These are phyloP conservation scores for Desmodus rotundus DNA, from an alignment of 2,113 vertebrate species.

Conservation along the genomic window DNA sequence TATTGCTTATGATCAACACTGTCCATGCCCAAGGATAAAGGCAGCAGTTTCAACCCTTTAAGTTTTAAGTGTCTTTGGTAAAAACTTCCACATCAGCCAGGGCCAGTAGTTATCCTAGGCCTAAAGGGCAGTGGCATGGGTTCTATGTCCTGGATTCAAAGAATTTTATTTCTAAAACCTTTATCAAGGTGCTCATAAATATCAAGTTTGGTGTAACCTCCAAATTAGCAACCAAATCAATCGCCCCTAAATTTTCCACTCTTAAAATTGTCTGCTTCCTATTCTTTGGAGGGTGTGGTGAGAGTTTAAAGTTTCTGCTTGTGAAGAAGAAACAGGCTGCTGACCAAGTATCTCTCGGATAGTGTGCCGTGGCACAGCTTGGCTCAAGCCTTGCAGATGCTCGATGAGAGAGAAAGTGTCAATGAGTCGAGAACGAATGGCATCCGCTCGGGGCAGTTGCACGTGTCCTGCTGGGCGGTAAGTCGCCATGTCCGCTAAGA, in stretches of 20 bases:
- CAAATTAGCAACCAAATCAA: not conserved
- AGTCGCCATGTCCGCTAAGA: constrained; percentile 42
- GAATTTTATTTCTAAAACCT: not conserved
- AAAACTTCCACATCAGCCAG: not conserved
- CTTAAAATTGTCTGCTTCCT: constrained; percentile 3
- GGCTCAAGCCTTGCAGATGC: constrained; percentile 64
- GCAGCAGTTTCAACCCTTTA: not conserved
- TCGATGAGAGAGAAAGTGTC: constrained; percentile 76
- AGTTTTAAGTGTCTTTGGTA: not conserved
- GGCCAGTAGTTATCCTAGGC: not conserved
- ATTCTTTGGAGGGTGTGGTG: not conserved
- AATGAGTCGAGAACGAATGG: constrained; percentile 69
- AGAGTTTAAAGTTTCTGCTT: not conserved
- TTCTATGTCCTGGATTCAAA: not conserved
- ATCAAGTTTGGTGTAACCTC: not conserved
- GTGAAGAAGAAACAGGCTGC: not conserved
- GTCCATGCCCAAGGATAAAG: not conserved
- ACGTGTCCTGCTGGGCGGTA: not conserved
- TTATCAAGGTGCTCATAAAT: not conserved
- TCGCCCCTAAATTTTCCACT: not conserved
- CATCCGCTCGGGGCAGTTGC: constrained; percentile 57
- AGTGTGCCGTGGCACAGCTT: constrained; percentile 71
- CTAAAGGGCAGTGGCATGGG: not conserved
- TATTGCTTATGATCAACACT: not conserved
- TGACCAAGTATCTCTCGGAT: constrained; percentile 71